Evolutionary conservation across 1,140 invertebrate genomes (phyloP).

Genomic region (Thalassaphorura encarpata): DNA sequence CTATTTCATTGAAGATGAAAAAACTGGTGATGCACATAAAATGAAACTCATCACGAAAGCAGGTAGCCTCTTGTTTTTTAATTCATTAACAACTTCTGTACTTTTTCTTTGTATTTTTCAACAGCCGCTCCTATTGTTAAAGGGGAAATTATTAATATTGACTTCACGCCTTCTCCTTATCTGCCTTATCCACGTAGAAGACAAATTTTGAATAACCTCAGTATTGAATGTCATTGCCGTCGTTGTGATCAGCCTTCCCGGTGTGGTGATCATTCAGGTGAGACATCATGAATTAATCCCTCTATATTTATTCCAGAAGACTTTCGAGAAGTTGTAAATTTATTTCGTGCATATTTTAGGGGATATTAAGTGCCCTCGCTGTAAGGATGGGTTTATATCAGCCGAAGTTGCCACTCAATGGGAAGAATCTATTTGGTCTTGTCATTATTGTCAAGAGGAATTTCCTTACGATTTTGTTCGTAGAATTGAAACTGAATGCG

Average conservation of each 20-base stretch:
- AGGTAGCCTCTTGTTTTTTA: no score
- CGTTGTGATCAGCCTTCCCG: constrained; percentile 17
- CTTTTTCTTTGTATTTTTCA: no score
- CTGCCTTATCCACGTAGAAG: constrained; percentile 13
- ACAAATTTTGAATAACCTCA: constrained; percentile 15
- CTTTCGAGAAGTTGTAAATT: no score
- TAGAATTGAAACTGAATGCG: neutral
- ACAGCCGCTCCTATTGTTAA: no score
- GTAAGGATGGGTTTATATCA: constrained; percentile 11
- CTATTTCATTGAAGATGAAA: constrained; percentile 21
- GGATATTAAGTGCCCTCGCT: constrained; percentile 17
- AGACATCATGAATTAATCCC: neutral
- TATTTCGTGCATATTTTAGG: no score
- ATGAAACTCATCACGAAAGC: constrained; percentile 22
- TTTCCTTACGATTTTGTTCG: constrained; percentile 6
- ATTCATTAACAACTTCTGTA: no score
- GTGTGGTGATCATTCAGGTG: constrained; percentile 7
- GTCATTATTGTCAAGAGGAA: constrained; percentile 24
- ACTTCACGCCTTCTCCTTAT: constrained; percentile 26
- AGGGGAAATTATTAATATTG: constrained; percentile 19
- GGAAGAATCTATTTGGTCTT: constrained; percentile 26
- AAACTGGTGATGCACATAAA: constrained; percentile 3
- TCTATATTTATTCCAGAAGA: no score
- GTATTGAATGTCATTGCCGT: constrained; percentile 21
- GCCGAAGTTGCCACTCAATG: constrained; percentile 15